Percentiles rank a stretch among this genome's conserved stretches.
Conservation (phyloP, 1,140 invertebrate species). For the Drosophila erecta region DNA sequence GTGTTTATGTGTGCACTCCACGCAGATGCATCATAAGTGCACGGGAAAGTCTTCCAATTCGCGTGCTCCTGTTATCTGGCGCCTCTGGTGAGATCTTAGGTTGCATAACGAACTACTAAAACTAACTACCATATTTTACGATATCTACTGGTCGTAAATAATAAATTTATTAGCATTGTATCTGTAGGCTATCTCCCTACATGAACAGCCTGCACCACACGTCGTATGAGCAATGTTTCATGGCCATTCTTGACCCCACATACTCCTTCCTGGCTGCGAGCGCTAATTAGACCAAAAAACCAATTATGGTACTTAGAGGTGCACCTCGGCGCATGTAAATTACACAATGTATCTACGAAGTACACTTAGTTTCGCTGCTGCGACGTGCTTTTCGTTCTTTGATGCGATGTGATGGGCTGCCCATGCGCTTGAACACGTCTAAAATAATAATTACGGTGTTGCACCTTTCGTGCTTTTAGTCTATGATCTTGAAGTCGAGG, state of each 20-base stretch:
- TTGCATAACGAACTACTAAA: conserved; percentile 7
- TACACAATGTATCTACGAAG: conserved; percentile 22
- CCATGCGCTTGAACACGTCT: conserved; percentile 49
- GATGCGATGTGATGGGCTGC: conserved; percentile 12
- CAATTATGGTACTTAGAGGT: conserved; percentile 2
- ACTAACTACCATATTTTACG: no score
- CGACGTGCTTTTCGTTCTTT: conserved; percentile 25
- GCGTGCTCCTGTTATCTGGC: conserved; percentile 14
- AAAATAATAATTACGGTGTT: conserved; percentile 56
- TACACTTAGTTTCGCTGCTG: conserved; percentile 13
- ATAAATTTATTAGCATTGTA: background rate
- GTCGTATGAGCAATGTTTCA: background rate
- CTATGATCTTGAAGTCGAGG: conserved; percentile 60
- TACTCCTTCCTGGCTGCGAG: no score
- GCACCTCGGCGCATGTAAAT: conserved; percentile 17
- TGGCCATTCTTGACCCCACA: background rate
- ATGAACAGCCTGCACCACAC: background rate
- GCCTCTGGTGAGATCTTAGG: conserved; percentile 4
- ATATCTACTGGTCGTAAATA: no score
- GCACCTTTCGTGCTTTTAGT: conserved; percentile 53
- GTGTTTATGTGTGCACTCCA: conserved; percentile 15
- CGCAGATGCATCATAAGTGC: conserved; percentile 28
- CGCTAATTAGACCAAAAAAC: conserved; percentile 1
- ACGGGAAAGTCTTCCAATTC: conserved; percentile 8
- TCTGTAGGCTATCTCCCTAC: background rate